Conservation (phyloP, 1,140 invertebrate genomes). For the Drosophila lini region DNA sequence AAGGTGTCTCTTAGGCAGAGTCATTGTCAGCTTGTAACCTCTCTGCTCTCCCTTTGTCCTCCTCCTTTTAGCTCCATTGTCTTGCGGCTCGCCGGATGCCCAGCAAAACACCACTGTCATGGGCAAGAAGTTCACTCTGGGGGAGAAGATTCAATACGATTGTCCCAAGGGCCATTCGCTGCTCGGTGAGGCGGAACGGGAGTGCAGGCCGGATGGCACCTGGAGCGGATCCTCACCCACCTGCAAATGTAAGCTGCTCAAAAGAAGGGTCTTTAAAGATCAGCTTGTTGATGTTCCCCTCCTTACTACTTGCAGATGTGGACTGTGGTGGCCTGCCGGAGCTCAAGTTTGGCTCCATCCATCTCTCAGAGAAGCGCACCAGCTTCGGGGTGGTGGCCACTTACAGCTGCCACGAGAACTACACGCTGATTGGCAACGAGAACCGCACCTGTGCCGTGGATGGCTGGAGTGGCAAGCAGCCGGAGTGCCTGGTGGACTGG, state of each 20-base stretch:
- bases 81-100: conserved; percentile 94
- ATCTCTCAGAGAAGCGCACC: conserved; percentile 88
- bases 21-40: background rate
- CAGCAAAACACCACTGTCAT: conserved; percentile 92
- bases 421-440: conserved; percentile 91
- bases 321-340: conserved; percentile 90
- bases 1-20: conserved; percentile 84
- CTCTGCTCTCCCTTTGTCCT: background rate
- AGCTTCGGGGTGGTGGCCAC: conserved; percentile 90
- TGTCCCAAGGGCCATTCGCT: conserved; percentile 94
- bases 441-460: conserved; percentile 91
- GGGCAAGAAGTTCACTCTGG: conserved; percentile 89
- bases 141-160: conserved; percentile 89
- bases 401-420: conserved; percentile 93
- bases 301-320: conserved; percentile 87
- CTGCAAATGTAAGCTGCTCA: conserved; percentile 91
- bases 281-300: too few species aligned
- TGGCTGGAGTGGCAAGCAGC: conserved; percentile 92
- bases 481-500: conserved; percentile 93
- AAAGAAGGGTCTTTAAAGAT: background rate
- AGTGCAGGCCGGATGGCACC: conserved; percentile 90
- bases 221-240: conserved; percentile 92
- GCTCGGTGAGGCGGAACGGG: conserved; percentile 89
- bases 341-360: conserved; percentile 90
- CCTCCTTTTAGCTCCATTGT: conserved; percentile 89